These are phyloP conservation scores for Thereva unica DNA, from an alignment of 2,888 invertebrate genomes.

Conservation along the genomic window DNA sequence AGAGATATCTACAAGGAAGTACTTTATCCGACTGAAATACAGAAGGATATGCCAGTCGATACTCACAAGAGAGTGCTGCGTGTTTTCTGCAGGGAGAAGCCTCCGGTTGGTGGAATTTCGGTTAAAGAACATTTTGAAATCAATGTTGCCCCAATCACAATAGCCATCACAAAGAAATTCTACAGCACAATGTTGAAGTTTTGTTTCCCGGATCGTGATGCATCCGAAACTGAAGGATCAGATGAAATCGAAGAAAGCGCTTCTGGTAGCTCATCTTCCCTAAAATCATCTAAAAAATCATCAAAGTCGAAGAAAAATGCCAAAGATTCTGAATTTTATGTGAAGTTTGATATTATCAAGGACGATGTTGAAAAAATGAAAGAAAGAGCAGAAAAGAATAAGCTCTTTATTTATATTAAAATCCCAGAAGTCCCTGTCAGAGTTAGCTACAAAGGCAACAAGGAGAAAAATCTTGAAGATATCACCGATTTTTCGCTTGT, in stretches of 20 bases:
- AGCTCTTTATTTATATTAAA: constrained; percentile 97
- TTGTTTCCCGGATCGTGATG: constrained; percentile 94
- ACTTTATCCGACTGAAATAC: constrained; percentile 75
- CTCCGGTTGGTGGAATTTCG: constrained; percentile 97
- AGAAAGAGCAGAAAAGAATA: constrained; percentile 97
- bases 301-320: constrained; percentile 62
- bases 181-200: constrained; percentile 97
- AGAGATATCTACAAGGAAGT: constrained; percentile 93
- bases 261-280: constrained; percentile 61
- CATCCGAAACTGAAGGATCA: constrained; percentile 70
- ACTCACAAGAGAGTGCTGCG: constrained; percentile 84
- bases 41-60: constrained; percentile 86
- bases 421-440: constrained; percentile 95
- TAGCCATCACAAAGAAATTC: constrained; percentile 92
- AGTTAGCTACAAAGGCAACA: constrained; percentile 95
- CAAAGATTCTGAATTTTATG: constrained; percentile 88
- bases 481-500: constrained; percentile 91
- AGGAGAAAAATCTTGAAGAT: constrained; percentile 97
- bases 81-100: constrained; percentile 93
- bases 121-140: constrained; percentile 99
- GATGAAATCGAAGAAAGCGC: constrained; percentile 64
- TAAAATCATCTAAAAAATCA: constrained; percentile 55
- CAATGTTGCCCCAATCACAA: constrained; percentile 91
- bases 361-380: constrained; percentile 90
- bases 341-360: constrained; percentile 72